Percentiles rank a stretch among this genome's conserved stretches.
phyloP scores from a whole-genome alignment of 2,888 invertebrate genomes.

The Timema cristinae region DNA sequence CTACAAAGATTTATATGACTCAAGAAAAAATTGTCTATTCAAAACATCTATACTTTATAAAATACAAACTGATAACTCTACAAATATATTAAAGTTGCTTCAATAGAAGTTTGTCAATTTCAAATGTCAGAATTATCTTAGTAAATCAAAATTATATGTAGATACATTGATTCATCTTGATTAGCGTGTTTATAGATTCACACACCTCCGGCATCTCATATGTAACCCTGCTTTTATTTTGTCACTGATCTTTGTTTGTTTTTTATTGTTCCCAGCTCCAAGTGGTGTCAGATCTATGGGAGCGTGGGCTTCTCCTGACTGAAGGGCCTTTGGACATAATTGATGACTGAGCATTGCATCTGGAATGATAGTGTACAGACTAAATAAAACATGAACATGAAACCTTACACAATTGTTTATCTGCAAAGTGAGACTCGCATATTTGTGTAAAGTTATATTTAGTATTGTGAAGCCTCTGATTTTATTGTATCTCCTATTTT shows the following conservation, averaged over 20 bases:
- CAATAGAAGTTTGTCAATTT: neutral
- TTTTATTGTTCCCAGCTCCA: constrained; percentile 44
- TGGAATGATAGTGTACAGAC: too few relatives aligned
- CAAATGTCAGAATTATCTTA: neutral
- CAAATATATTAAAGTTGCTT: too few relatives aligned
- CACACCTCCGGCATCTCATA: neutral
- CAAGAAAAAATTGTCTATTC: too few relatives aligned
- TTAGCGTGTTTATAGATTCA: neutral
- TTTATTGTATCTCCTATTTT: too few relatives aligned
- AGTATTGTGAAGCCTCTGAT: too few relatives aligned
- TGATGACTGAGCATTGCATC: constrained; percentile 35
- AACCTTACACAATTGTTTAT: too few relatives aligned
- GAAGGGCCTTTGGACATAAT: constrained; percentile 54
- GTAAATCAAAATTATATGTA: neutral
- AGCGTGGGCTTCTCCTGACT: constrained; percentile 74
- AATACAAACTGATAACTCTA: too few relatives aligned
- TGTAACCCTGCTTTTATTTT: constrained; percentile 32
- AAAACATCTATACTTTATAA: too few relatives aligned
- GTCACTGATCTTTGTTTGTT: constrained; percentile 34
- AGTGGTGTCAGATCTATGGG: constrained; percentile 73
- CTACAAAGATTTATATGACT: too few relatives aligned
- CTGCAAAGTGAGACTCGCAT: neutral
- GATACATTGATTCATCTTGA: neutral
- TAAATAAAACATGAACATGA: too few relatives aligned
- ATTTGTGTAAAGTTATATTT: too few relatives aligned